Evolutionary conservation across 2,797 vertebrate species (phyloP).

Genomic region (Gobio occitaniae): DNA sequence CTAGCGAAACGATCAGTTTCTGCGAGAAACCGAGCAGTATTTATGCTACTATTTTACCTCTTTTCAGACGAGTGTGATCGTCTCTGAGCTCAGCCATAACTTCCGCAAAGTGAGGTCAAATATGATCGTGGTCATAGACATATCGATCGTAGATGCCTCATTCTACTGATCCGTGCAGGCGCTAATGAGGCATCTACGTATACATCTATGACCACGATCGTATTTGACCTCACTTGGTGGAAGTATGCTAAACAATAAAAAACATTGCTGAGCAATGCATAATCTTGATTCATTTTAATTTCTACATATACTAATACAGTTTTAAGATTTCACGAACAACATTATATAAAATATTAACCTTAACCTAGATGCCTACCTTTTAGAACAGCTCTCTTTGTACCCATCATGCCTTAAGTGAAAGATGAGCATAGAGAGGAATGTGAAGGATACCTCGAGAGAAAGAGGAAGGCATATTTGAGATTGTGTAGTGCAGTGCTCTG

Average conservation of each 20-base stretch:
- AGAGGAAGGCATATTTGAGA: background rate
- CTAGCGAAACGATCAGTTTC: too few relatives aligned
- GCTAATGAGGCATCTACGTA: too few relatives aligned
- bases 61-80: too few relatives aligned
- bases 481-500: constrained; percentile 69
- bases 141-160: too few relatives aligned
- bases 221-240: too few relatives aligned
- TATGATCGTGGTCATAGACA: too few relatives aligned
- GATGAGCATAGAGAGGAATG: background rate
- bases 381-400: background rate
- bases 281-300: background rate
- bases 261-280: background rate
- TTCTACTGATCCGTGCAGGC: too few relatives aligned
- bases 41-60: too few relatives aligned
- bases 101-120: too few relatives aligned
- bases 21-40: too few relatives aligned
- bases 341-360: background rate
- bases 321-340: background rate
- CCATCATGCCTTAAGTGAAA: background rate
- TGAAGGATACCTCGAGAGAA: background rate
- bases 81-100: too few relatives aligned
- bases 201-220: too few relatives aligned
- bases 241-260: background rate
- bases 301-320: background rate
- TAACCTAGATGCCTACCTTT: background rate